Conservation (phyloP, 2,888 invertebrate species). For the Andricus quercusramuli region DNA sequence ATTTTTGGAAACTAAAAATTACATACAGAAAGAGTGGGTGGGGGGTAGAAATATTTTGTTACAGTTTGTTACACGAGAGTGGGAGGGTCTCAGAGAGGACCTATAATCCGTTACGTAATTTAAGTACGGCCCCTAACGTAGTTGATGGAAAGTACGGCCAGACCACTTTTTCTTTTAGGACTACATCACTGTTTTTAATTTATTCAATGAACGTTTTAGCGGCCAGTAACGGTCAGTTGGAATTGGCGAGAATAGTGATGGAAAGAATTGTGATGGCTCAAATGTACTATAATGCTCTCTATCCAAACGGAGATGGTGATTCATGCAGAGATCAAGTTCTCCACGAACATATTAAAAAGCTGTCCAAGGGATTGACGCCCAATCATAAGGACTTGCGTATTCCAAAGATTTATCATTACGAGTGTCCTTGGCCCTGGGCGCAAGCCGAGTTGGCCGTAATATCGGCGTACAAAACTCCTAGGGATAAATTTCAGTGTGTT, state of each 20-base stretch:
- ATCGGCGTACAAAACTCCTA: conserved; percentile 93
- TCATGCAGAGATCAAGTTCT: conserved; percentile 93
- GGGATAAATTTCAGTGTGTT: conserved; percentile 91
- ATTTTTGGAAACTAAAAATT: no score
- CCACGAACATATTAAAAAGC: conserved; percentile 92
- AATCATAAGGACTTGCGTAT: conserved; percentile 90
- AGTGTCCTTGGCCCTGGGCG: conserved; percentile 97
- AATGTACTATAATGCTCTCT: conserved; percentile 95
- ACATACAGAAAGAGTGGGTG: no score
- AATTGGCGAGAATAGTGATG: conserved; percentile 89
- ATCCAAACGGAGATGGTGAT: conserved; percentile 98
- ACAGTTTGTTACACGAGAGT: no score
- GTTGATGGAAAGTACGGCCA: no score
- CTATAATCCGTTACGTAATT: no score
- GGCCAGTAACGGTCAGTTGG: conserved; percentile 85
- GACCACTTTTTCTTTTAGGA: no score
- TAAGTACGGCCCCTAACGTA: no score
- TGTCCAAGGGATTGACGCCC: conserved; percentile 87
- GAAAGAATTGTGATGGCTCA: conserved; percentile 95
- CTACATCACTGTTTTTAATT: neutral
- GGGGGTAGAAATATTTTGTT: no score
- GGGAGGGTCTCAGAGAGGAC: no score
- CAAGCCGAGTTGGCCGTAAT: conserved; percentile 93
- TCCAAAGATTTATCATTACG: conserved; percentile 90
- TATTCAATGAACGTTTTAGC: conserved; percentile 78